Conservation (phyloP, 2,113 vertebrate species). For the Amphilophus citrinellus region DNA sequence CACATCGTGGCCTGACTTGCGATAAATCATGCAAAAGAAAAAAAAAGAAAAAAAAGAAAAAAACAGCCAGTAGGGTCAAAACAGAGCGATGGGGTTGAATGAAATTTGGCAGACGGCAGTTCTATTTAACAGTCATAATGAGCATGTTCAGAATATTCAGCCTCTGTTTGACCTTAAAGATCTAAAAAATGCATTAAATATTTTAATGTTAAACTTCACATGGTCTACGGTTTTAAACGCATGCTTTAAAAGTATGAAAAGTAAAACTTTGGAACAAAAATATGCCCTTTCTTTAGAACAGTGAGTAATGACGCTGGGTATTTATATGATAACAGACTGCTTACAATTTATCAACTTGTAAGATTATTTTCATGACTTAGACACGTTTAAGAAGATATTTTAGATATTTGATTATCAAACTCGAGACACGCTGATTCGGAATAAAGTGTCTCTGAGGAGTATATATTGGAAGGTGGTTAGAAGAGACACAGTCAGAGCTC, state of each 20-base stretch:
- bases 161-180: slow-evolving; percentile 14
- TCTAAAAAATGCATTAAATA: slow-evolving; percentile 15
- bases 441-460: slow-evolving; percentile 8
- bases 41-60: too few species aligned
- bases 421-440: neutral
- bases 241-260: neutral
- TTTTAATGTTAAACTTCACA: slow-evolving; percentile 18
- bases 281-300: neutral
- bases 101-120: neutral
- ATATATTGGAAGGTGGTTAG: slow-evolving; percentile 22
- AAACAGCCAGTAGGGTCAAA: slow-evolving; percentile 8
- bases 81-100: neutral
- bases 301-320: neutral
- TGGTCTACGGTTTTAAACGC: neutral
- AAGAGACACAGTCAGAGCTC: slow-evolving; percentile 30
- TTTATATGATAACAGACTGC: neutral
- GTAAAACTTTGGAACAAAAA: neutral
- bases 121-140: neutral
- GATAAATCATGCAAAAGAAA: slow-evolving; percentile 22
- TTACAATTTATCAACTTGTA: neutral
- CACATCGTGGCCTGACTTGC: neutral
- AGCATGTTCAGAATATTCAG: neutral
- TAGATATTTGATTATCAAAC: neutral
- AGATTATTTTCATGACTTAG: neutral
- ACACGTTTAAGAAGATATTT: neutral